Conservation (phyloP, 1,140 invertebrate genomes). For the Drosophila guanche region DNA sequence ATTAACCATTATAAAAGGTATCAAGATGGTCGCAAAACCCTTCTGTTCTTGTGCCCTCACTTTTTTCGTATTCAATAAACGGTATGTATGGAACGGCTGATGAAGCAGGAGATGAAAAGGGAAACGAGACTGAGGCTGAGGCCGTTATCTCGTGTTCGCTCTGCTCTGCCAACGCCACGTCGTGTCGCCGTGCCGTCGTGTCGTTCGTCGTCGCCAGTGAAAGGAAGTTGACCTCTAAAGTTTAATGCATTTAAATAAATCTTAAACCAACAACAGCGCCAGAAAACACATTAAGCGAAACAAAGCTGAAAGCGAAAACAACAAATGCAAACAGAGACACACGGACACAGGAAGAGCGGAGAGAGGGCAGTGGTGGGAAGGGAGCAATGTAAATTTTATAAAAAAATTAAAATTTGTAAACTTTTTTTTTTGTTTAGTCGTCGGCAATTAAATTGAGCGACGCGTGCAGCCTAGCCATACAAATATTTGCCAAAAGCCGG, state of each 20-base stretch:
- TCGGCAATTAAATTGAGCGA: conserved; percentile 70
- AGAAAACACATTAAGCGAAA: conserved; percentile 62
- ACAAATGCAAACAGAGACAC: conserved; percentile 19
- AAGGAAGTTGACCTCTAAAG: conserved; percentile 82
- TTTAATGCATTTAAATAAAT: conserved; percentile 83
- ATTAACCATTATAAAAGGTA: too few relatives aligned
- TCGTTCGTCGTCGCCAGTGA: conserved; percentile 55
- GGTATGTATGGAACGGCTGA: too few relatives aligned
- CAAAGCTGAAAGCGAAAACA: conserved; percentile 76
- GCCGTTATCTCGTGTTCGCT: conserved; percentile 41
- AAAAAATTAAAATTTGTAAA: conserved; percentile 49
- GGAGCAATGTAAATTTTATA: conserved; percentile 41
- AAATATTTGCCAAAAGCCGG: conserved; percentile 59
- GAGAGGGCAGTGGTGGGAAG: neutral
- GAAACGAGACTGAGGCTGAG: conserved; percentile 11
- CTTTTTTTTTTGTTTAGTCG: conserved; percentile 59
- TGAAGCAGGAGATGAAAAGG: conserved; percentile 1
- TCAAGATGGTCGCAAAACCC: too few relatives aligned
- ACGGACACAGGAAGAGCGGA: too few relatives aligned
- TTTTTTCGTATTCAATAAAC: too few relatives aligned
- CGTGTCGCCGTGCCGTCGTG: conserved; percentile 8
- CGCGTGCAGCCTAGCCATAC: conserved; percentile 73
- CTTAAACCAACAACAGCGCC: conserved; percentile 42
- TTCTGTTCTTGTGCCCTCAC: too few relatives aligned
- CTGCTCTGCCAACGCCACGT: conserved; percentile 54